These are phyloP conservation scores for Cynocephalus volans DNA, from an alignment of 2,113 vertebrate species.

Conservation along the genomic window DNA sequence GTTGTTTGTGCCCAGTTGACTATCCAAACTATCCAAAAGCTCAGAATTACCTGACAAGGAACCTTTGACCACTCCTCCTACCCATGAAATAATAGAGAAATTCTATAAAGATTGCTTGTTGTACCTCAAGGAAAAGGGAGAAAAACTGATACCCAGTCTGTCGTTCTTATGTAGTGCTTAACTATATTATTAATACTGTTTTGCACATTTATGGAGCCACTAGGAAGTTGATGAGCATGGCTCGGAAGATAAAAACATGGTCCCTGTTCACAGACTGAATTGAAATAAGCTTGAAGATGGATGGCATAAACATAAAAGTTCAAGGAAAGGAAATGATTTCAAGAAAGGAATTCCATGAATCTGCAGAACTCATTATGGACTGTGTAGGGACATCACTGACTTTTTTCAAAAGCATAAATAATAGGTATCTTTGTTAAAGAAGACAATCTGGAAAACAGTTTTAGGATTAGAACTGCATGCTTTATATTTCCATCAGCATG, in stretches of 20 bases:
- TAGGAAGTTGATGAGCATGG: conserved; percentile 22
- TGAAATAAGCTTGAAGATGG: conserved; percentile 68
- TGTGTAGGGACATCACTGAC: conserved; percentile 22
- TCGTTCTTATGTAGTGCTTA: conserved; percentile 43
- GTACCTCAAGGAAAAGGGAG: conserved; percentile 25
- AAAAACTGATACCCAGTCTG: not conserved
- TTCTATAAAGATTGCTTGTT: not conserved
- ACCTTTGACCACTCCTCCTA: not conserved
- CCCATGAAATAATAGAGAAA: not conserved
- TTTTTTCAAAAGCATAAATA: conserved; percentile 76
- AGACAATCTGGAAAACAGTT: conserved; percentile 77
- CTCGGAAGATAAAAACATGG: conserved; percentile 57
- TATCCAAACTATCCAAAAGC: not conserved
- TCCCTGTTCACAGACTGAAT: conserved; percentile 57
- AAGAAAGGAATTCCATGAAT: conserved; percentile 77
- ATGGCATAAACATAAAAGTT: conserved; percentile 61
- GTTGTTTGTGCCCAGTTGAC: not conserved
- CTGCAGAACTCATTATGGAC: conserved; percentile 82
- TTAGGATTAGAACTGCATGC: conserved; percentile 54
- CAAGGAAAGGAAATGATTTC: conserved; percentile 79
- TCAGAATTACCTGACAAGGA: not conserved
- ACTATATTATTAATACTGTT: conserved; percentile 60
- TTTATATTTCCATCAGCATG: conserved; percentile 49
- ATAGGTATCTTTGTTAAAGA: conserved; percentile 76
- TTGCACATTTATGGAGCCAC: conserved; percentile 1